Conservation (phyloP, 2,888 invertebrate species). For the Galeruca laticollis region DNA sequence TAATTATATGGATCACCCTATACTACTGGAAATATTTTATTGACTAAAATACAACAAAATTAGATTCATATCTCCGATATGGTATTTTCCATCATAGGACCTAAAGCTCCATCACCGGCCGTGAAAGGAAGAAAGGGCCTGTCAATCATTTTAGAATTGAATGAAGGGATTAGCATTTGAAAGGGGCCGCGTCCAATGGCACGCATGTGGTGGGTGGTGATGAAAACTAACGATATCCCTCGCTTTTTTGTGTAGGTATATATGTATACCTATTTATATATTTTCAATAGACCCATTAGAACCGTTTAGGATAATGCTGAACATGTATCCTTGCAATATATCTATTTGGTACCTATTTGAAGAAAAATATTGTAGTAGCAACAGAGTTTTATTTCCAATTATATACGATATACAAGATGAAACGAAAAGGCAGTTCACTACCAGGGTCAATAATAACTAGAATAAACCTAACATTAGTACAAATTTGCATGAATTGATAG, state of each 20-base stretch:
- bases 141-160: constrained; percentile 62
- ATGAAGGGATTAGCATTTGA: constrained; percentile 64
- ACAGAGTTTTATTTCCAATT: too few relatives aligned
- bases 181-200: constrained; percentile 54
- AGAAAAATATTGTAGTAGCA: too few relatives aligned
- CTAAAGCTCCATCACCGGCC: not conserved
- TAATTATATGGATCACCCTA: too few relatives aligned
- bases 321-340: too few relatives aligned
- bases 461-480: too few relatives aligned
- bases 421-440: too few relatives aligned
- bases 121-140: constrained; percentile 57
- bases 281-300: too few relatives aligned
- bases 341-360: too few relatives aligned
- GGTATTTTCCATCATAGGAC: constrained; percentile 4
- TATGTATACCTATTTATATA: not conserved
- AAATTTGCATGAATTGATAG: too few relatives aligned
- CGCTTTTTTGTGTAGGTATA: not conserved
- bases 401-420: too few relatives aligned
- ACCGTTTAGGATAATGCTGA: too few relatives aligned
- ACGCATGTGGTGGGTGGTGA: constrained; percentile 33
- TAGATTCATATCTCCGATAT: constrained; percentile 2
- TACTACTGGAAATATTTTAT: not conserved
- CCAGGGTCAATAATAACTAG: too few relatives aligned
- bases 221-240: not conserved
- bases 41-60: not conserved